Evolutionary conservation across 1,140 invertebrate genomes (phyloP), one percentile per base, ranked within the genome.

Genomic region (Lysiphlebus fabarum): DNA sequence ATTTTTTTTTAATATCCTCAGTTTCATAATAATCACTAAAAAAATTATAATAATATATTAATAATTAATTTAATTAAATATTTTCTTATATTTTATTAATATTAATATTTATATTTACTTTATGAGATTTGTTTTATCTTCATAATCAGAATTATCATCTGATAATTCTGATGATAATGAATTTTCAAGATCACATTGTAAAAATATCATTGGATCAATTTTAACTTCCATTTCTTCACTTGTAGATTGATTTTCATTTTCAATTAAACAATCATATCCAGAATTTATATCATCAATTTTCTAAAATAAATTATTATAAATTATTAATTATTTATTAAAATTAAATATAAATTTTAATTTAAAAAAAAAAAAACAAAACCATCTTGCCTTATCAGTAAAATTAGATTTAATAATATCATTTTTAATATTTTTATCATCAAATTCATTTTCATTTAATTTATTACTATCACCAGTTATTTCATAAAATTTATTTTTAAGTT

Each of bases 181-280:
- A 49, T 73, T 63, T 59, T 82, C 81, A 45, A 77, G 64, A 38
- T 72, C 72, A 59, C 76, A 83, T 53, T 82, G 78, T 26, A 85
- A 70, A 71, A 84, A 82, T 59, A 83, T 67, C 83, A 84, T 85
- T 11, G 83, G 83, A 67, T 85, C 83, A 6, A 85, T 75, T 61
- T 80, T 80, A 0, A 85, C 82, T 73, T 85, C 83, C 75, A 85
- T 80, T 73, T 85, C 82, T 55, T 82, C 82, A 56, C 69, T 73
- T 69, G 71, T 74, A 59, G 76, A 65, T 34, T 66, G 67, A 33
- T 66, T 67, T 36, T 53, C 44, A 55, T 70, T 71, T 44, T 72
- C 67, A 17, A 7, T 6, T 12, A 53, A 12, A 43, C 4, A 5
- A 7, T 44, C n/a, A 17, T 43, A 48, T 0, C 17, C 17, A 26